Base-by-base conservation (phyloP, 92 coral and sea anemone genomes). In the Blastomussa wellsi region DNA sequence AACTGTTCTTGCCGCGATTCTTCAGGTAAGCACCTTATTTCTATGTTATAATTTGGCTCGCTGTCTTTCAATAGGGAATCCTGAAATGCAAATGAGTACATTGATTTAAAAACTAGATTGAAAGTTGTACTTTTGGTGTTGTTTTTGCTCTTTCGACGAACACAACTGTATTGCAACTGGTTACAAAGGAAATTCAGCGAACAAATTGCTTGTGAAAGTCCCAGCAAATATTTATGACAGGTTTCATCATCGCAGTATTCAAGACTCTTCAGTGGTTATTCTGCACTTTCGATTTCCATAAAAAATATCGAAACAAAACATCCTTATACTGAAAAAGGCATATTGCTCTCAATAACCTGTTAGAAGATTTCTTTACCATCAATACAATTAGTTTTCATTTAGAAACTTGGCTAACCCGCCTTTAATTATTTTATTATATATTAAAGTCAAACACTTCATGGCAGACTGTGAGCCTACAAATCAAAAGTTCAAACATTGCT, bases 1-100 rank as follows among this genome's bases (percentile, higher is more conserved):
- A 33, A 73, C 48, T 84, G 89, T 48, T 60, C 89, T 0, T 89
- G 91, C n/a, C n/a, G n/a, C 44, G 11, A n/a, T 36, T 76, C 31
- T 55, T 67, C 79, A 64, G 89, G 91, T 88, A 35, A 84, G 91
- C 42, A 10, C 3, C 47, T 12, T 26, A 36, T 49, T 70, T 5
- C 12, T 29, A n/a, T 38, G n/a, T 11, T 7, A 14, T 59, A 38
- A 39, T 59, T 65, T 20, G 65, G 12, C 35, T 62, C 68, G 32
- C 66, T 36, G 35, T 39, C 47, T 41, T 60, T 70, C 13, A 29
- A 20, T 9, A 31, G 39, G 9, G 62, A 67, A 74, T 73, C 31
- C 38, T 36, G 37, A 35, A 83, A 57, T 83, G 86, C 78, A 82
- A 72, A 72, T 82, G 26, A n/a, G 47, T 41, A 17, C 26, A 77